Base-by-base conservation (phyloP, 2,888 invertebrate species). In the Drosophila paranaensis region DNA sequence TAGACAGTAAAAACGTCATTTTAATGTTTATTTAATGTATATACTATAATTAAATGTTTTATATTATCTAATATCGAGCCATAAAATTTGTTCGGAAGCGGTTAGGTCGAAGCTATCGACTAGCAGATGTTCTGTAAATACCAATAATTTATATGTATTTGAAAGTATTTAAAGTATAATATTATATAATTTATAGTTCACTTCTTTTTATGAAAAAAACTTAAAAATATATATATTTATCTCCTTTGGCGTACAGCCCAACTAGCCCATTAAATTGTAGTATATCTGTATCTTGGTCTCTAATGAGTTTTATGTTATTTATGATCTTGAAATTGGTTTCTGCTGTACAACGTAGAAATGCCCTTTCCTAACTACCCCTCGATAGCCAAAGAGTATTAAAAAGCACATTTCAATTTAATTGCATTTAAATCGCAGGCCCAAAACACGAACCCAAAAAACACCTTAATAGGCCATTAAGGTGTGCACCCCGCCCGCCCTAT, bases 381-480 rank as follows among this genome's bases (percentile, higher is more conserved):
- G 35, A 37, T 51, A 27, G 40, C 43, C 42, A 37, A 11, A 33
- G 63, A 14, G 46, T 35, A 66, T 55, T 30, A 60, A 69, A 35
- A 53, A 63, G 55, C 60, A 78, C 78, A 76, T 80, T 82, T 74
- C 39, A 57, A 72, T 84, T 84, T 84, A 87, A 84, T 87, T 87
- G 84, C 85, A 80, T 87, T 87, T 84, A 84, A 84, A 84, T 84
- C 76, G 88, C 60, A 63, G 56, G 57, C 58, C 58, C 63, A 55
- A 65, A 62, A 62, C n/a, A 54, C 53, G 27, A 46, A n/a, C 53
- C 53, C 50, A 48, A 69, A 72, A 42, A 72, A 75, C 87, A 84
- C 76, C 87, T 87, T 83, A 80, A 87, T 87, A 80, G 85, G 58
- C 88, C 82, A 84, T 84, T 84, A 84, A 73, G 77, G 69, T 58